A percentile compares a stretch with the other conserved stretches of the same genome.
phyloP scores from a whole-genome alignment of 2,888 invertebrate species.

The Dyspetes luteomarginatus region DNA sequence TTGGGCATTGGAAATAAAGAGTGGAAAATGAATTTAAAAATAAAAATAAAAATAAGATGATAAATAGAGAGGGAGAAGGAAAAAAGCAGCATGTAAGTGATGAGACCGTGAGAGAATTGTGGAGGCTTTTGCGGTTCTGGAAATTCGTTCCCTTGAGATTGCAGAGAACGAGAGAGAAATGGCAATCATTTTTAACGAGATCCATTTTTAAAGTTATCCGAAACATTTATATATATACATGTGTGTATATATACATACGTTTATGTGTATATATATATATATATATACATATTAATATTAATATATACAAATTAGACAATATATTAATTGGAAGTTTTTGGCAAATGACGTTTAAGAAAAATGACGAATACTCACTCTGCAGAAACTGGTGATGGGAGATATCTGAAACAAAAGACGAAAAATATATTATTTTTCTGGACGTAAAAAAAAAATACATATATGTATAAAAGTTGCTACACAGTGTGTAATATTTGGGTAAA shows the following conservation, averaged over 20 bases:
- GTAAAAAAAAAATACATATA: too few relatives aligned
- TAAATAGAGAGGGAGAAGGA: slow-evolving; percentile 13
- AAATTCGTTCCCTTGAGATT: slow-evolving; percentile 11
- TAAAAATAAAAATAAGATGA: slow-evolving; percentile 17
- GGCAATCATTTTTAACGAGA: slow-evolving; percentile 68
- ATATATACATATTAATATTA: too few relatives aligned
- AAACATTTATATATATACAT: not conserved
- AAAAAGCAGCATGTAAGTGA: not conserved
- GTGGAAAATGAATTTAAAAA: slow-evolving; percentile 11
- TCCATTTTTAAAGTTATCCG: slow-evolving; percentile 50
- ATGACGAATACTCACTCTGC: slow-evolving; percentile 88
- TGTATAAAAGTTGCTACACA: too few relatives aligned
- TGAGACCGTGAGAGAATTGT: not conserved
- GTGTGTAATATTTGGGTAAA: too few relatives aligned
- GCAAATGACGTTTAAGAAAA: not conserved
- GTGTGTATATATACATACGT: too few relatives aligned
- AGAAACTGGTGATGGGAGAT: slow-evolving; percentile 93
- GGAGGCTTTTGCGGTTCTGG: slow-evolving; percentile 20
- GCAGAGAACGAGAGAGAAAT: slow-evolving; percentile 54
- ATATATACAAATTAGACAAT: too few relatives aligned
- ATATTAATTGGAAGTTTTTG: slow-evolving; percentile 4
- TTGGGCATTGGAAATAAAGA: slow-evolving; percentile 1
- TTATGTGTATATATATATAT: too few relatives aligned
- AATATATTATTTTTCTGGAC: not conserved
- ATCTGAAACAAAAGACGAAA: slow-evolving; percentile 87